phyloP scores from a whole-genome alignment of 2,888 invertebrate species.

The Cantharis rustica region DNA sequence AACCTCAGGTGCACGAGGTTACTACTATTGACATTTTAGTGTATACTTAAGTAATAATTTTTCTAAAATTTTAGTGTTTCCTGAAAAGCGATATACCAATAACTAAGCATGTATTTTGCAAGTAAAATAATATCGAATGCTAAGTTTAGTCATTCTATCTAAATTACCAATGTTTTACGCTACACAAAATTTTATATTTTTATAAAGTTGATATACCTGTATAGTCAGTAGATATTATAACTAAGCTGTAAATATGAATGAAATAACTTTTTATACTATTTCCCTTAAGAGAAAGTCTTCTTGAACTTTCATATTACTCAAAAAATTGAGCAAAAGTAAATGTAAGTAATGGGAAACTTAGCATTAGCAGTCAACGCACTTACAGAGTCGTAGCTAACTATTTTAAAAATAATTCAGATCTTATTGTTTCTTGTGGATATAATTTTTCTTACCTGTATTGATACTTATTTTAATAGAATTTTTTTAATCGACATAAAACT shows the following conservation, averaged over 20 bases:
- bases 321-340: background rate
- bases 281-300: too few species aligned
- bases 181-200: background rate
- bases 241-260: background rate
- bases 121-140: background rate
- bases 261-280: background rate
- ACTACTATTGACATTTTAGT: slow-evolving; percentile 34
- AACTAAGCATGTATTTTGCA: background rate
- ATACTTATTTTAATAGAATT: too few species aligned
- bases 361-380: too few species aligned
- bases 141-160: background rate
- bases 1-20: slow-evolving; percentile 28
- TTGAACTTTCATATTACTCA: background rate
- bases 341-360: too few species aligned
- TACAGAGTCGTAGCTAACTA: too few species aligned
- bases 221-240: background rate
- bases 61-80: slow-evolving; percentile 39
- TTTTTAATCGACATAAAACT: too few species aligned
- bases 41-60: slow-evolving; percentile 25
- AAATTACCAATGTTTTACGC: background rate
- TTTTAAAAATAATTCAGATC: too few species aligned
- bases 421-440: too few species aligned
- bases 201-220: background rate
- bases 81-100: slow-evolving; percentile 32
- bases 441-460: too few species aligned